Base-by-base conservation (phyloP, 92 coral and sea anemone species). In the Pocillopora meandrina region DNA sequence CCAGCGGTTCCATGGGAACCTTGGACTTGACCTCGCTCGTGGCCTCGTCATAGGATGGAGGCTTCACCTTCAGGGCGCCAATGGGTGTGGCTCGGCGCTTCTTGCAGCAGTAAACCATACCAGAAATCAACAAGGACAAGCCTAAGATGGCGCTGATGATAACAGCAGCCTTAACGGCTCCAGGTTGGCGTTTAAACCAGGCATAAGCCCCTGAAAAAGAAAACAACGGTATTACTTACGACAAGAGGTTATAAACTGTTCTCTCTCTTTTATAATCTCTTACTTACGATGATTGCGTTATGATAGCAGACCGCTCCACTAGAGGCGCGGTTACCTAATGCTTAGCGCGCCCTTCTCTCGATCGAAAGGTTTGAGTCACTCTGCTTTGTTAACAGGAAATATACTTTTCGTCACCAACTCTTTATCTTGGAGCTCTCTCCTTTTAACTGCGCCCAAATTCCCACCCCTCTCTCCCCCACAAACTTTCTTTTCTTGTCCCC, bases 1-100 rank as follows among this genome's bases (percentile, higher is more conserved):
- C 62, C 68, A 84, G 88, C 12, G 82, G 88, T 34, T 84, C 70
- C 82, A 84, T 5, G 9, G 88, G 82, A 76, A 84, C 88, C 66
- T 84, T 84, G 82, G 47, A 55, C 56, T 84, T 13, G 56, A 20
- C n/a, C 20, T 77, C 34, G 5, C 66, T 56, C 14, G 75, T 76
- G 42, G 70, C 82, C 82, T 75, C 82, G n/a, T 65, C 59, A 76
- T 75, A 77, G 47, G 88, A 66, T 2, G 88, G 88, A 64, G 79
- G 86, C 72, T 4, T 16, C 4, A 82, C 86, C 23, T 71, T 73
- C 34, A 82, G 57, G 15, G 14, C 20, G 61, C 31, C 74, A 10
- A 6, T 34, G 33, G 1, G 6, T 42, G 58, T 9, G 11, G 49
- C 14, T 2, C 79, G 79, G 49, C 86, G 86, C 63, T 49, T 82